phyloP scores from a whole-genome alignment of 2,888 invertebrate species.

The Smittia aterrima region DNA sequence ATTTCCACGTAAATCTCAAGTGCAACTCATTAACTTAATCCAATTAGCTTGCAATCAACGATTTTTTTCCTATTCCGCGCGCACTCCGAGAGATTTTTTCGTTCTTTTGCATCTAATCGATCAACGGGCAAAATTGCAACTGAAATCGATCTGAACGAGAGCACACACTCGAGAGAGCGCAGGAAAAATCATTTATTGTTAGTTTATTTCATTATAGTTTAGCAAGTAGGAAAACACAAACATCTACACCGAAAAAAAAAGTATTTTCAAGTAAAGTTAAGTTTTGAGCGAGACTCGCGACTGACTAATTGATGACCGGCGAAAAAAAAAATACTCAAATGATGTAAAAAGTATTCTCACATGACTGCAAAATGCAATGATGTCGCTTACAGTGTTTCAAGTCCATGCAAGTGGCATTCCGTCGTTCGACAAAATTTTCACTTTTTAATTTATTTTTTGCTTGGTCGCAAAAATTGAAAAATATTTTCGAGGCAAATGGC shows the following conservation, averaged over 20 bases:
- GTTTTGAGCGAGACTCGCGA: background rate
- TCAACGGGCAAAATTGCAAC: slow-evolving; percentile 27
- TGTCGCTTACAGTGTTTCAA: background rate
- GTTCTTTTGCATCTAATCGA: slow-evolving; percentile 30
- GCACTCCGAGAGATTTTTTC: background rate
- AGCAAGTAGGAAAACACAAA: background rate
- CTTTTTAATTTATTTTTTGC: slow-evolving; percentile 11
- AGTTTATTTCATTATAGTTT: background rate
- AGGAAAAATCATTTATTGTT: background rate
- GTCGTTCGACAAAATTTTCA: slow-evolving; percentile 20
- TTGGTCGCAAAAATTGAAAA: background rate
- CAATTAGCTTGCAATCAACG: background rate
- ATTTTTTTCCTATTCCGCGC: background rate
- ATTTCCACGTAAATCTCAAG: too few species aligned
- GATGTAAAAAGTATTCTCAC: background rate
- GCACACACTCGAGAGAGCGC: slow-evolving; percentile 32
- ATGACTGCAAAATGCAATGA: background rate
- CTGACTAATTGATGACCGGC: slow-evolving; percentile 18
- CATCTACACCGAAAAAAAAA: background rate
- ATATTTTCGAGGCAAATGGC: background rate
- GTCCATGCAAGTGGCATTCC: background rate
- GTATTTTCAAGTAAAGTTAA: too few species aligned
- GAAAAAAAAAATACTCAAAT: background rate
- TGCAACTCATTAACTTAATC: background rate
- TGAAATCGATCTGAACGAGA: slow-evolving; percentile 38